Evolutionary conservation across 1,140 invertebrate species (phyloP), one percentile per base, ranked within the genome.

Genomic region (Philaenus spumarius): DNA sequence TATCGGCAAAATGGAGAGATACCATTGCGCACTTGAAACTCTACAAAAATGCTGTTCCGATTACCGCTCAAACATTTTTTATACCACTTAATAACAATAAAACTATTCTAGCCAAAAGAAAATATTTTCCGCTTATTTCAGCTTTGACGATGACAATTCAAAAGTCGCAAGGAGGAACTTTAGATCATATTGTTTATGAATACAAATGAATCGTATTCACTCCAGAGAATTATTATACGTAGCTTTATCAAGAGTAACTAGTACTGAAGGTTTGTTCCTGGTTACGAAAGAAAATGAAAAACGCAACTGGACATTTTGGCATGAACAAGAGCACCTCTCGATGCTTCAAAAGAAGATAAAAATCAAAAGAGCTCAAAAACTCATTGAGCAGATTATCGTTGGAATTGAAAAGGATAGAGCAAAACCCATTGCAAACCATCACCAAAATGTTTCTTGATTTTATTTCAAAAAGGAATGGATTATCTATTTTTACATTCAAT

Each of bases 111-210:
- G 62, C 62, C 6, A 68, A 66, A 66, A 43, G 68, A 48, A 68
- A 66, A 52, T 65, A 69, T 60, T 62, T 70, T 58, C 68, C 68
- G 46, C 52, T 65, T 56, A 59, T 67, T 34, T 58, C 66, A 53
- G 68, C 56, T 56, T 67, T 61, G 48, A 64, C 66, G 14, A 68
- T 64, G 48, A 69, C 67, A 9, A 68, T 69, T 42, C 65, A 67
- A 43, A 63, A 65, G 39, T 59, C 61, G 7, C 62, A 63, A 58
- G 65, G 63, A 60, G 62, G 67, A 7, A 66, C 64, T 37, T 68
- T 61, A 39, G 40, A 61, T 57, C 34, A 51, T 54, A 63, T 67
- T 47, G 67, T 66, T 20, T 68, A 68, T 57, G 42, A 64, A 51
- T 68, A 67, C 40, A 22, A n/a, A n/a, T n/a, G n/a, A n/a, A 60